Base-by-base conservation (phyloP, 2,888 invertebrate genomes). In the Cryptus viduatorius region DNA sequence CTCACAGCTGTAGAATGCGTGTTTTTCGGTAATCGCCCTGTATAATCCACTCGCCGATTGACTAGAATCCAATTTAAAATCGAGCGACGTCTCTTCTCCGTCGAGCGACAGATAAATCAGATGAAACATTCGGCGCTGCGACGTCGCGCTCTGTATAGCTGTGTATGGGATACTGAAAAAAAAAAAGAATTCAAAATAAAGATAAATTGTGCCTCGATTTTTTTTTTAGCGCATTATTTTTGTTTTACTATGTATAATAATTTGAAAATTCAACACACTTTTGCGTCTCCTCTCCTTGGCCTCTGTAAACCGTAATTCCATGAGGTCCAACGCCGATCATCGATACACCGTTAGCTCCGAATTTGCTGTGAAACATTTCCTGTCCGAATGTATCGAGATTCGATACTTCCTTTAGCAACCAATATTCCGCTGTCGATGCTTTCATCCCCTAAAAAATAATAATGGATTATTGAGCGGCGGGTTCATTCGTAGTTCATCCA, bases 1-100 rank as follows among this genome's bases (percentile, higher is more conserved):
- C 93, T 98, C 98, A 94, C 98, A 98, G 93, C 97, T 97, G 94
- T 98, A 98, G 95, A 98, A 98, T 64, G 98, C 98, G 93, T 98
- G 98, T 89, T 98, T 97, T 94, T 98, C 98, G 0, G 98, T 98
- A 87, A 98, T 97, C 31, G 98, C 97, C 69, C 98, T 95, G 94
- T 97, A 98, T 37, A 98, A 94, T 50, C 97, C 97, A 65, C 97
- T 97, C 0, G 98, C 98, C 67, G 97, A 96, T 64, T 97, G 96
- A 80, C 96, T 96, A 64, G 97, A 97, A 89, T 97, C 96, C 94
- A 98, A 95, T 94, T 97, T 97, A 86, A 97, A 96, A 93, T 97
- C 96, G 84, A 97, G 94, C 50, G 96, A 95, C 3, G 96, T 95
- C 89, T 96, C 96, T 88, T 96, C 95, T 72, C 96, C 96, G 86